A percentile compares a stretch with the other conserved stretches of the same genome.
Conservation (phyloP, 2,888 invertebrate species). For the Polietes domitor region DNA sequence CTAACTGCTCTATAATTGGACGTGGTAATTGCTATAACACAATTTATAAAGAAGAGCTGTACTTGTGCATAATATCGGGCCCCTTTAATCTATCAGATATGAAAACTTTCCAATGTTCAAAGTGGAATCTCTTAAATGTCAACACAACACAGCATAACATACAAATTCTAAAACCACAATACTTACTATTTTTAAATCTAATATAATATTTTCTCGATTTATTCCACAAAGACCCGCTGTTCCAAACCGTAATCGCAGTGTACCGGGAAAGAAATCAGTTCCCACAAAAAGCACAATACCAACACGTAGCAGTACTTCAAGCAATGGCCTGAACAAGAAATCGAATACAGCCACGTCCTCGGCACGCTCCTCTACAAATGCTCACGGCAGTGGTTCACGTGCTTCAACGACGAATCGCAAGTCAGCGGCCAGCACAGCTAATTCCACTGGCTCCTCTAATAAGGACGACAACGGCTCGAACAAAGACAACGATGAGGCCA, state of each 20-base stretch:
- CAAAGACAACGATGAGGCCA: conserved; percentile 85
- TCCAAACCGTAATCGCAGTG: conserved; percentile 74
- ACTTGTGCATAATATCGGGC: too few relatives aligned
- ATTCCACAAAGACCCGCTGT: conserved; percentile 72
- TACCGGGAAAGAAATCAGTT: conserved; percentile 71
- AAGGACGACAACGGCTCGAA: conserved; percentile 69
- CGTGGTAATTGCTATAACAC: too few relatives aligned
- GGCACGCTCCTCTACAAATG: conserved; percentile 67
- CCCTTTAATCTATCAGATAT: too few relatives aligned
- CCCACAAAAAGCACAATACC: conserved; percentile 76
- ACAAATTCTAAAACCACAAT: too few relatives aligned
- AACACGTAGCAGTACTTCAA: conserved; percentile 72
- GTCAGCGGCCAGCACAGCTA: conserved; percentile 46
- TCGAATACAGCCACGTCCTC: conserved; percentile 62
- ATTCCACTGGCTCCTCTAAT: conserved; percentile 34
- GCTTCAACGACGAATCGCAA: conserved; percentile 68
- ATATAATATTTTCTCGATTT: conserved; percentile 15
- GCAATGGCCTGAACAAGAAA: conserved; percentile 70
- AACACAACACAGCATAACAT: too few relatives aligned
- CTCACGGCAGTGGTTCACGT: conserved; percentile 57
- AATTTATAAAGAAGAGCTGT: too few relatives aligned
- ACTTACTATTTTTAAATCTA: too few relatives aligned
- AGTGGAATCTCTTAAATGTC: too few relatives aligned
- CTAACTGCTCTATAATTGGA: too few relatives aligned
- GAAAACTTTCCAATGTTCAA: too few relatives aligned